Evolutionary conservation across 2,113 vertebrate species (phyloP).

Genomic region (Ahaetulla prasina): DNA sequence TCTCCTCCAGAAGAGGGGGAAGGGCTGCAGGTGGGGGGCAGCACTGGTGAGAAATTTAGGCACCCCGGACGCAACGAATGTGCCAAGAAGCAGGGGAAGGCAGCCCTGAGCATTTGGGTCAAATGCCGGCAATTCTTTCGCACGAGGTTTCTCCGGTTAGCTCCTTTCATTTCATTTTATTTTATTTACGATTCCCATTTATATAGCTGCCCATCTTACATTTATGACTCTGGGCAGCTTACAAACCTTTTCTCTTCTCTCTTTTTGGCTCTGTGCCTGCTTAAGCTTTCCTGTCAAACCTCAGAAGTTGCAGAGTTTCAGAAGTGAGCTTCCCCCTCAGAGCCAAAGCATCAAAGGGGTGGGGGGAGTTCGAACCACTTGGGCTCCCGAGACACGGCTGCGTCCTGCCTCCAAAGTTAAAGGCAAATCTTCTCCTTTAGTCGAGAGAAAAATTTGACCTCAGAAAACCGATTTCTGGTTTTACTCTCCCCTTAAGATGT

Average conservation of each 20-base stretch:
- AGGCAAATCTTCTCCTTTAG: neutral
- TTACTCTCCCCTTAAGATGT: neutral
- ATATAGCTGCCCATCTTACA: neutral
- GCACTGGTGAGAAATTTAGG: neutral
- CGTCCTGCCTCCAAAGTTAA: no score
- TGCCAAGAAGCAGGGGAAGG: neutral
- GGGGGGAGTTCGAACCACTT: no score
- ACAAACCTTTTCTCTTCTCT: neutral
- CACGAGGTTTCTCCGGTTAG: neutral
- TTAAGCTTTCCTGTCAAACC: neutral
- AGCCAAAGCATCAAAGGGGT: neutral
- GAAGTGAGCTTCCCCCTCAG: neutral
- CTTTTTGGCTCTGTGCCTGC: neutral
- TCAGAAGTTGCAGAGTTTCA: neutral
- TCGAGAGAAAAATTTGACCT: accelerated
- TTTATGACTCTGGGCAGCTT: neutral
- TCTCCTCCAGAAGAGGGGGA: neutral
- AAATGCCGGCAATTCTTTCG: constrained; percentile 4
- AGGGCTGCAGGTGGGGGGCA: neutral
- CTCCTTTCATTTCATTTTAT: neutral
- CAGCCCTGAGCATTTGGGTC: neutral
- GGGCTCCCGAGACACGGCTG: neutral
- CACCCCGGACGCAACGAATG: no score
- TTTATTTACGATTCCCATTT: neutral
- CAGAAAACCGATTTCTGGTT: neutral